Conservation (phyloP, 2,113 vertebrate species). For the Sinocyclocheilus rhinocerous region DNA sequence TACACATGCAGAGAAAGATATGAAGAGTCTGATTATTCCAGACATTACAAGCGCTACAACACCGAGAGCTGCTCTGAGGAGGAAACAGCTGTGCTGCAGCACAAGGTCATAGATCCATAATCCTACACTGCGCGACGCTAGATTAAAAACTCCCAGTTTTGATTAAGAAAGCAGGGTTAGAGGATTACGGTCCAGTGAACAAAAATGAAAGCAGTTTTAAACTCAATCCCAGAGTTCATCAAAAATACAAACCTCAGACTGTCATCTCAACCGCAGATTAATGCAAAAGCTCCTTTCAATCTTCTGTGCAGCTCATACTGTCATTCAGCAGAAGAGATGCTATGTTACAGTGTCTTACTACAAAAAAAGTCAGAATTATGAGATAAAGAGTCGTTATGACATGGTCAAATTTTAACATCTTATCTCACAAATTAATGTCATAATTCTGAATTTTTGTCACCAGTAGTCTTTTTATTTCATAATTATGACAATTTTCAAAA, state of each 20-base stretch:
- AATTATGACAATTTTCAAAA: too few relatives aligned
- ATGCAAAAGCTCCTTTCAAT: background rate
- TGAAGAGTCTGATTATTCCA: background rate
- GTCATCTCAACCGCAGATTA: constrained; percentile 74
- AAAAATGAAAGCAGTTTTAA: constrained; percentile 81
- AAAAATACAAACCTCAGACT: constrained; percentile 70
- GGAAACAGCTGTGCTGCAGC: constrained; percentile 20
- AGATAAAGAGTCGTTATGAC: background rate
- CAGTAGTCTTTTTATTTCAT: too few relatives aligned
- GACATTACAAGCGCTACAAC: background rate
- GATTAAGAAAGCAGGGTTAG: constrained; percentile 80
- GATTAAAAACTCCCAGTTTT: constrained; percentile 70
- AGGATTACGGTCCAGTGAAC: constrained; percentile 77
- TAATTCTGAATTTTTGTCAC: too few relatives aligned
- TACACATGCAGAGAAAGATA: background rate
- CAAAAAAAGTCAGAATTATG: background rate
- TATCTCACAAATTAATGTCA: background rate
- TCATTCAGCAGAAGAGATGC: background rate
- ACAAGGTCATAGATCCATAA: constrained; percentile 47
- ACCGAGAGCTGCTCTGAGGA: background rate
- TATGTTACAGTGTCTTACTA: background rate
- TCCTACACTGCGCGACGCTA: constrained; percentile 4
- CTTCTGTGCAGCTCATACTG: background rate
- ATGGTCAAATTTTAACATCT: too few relatives aligned
- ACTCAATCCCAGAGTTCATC: constrained; percentile 79